Base-by-base conservation (phyloP, 2,888 invertebrate species). In the Chydorus sphaericus region DNA sequence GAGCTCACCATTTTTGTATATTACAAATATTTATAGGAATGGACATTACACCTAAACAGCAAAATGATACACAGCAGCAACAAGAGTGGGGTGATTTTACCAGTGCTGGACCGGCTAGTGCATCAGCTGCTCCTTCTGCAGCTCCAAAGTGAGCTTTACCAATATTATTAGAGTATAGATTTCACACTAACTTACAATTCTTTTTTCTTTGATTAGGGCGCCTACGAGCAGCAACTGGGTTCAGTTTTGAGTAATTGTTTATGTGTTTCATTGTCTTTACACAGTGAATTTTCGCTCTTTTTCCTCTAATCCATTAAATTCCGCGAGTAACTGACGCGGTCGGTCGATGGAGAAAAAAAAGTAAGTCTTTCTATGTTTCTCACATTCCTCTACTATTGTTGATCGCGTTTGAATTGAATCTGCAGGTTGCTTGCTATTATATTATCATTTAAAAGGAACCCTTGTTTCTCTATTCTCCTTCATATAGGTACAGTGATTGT, bases 21-120 rank as follows among this genome's bases (percentile, higher is more conserved):
- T n/a, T n/a, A n/a, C n/a, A n/a, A n/a, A n/a, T n/a, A n/a, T 8
- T 16, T 18, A 14, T 44, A 30, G 50, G 50, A 28, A 28, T 28
- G 18, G 31, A 31, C 77, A 80, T 55, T 71, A 72, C 14, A 71
- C 71, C 8, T 69, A 72, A 54, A 69, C 71, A 58, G 67, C 66
- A 61, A 67, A 70, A 56, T 63, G 66, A 11, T 26, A 14, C 44
- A 56, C 63, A 58, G 60, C 68, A 55, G 73, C 73, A 59, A 70
- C 64, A 48, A 77, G 81, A 14, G n/a, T 87, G 86, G 86, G 83
- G 86, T 31, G 87, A 87, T 65, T 87, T 84, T 67, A 81, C 83
- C 62, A 82, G 82, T 59, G 82, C 82, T 31, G 58, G 31, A 26
- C 30, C 54, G 20, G 33, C 44, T 26, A 16, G 28, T 18, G 48